These are phyloP conservation scores for Heliconius charithonia DNA, from an alignment of 2,888 invertebrate genomes.

Conservation along the genomic window DNA sequence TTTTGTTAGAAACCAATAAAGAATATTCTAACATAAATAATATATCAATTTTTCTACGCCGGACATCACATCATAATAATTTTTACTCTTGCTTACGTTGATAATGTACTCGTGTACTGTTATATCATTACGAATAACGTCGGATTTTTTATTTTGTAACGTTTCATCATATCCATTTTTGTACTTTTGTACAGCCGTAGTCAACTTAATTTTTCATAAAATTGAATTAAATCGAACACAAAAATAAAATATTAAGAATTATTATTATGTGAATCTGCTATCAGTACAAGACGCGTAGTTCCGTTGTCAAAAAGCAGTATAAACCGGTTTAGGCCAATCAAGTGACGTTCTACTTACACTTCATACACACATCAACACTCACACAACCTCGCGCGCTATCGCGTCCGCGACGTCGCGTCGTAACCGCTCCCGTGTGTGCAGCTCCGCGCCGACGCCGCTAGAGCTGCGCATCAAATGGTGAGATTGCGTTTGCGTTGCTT, in stretches of 20 bases:
- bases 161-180: neutral
- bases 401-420: conserved; percentile 52
- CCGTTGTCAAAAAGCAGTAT: neutral
- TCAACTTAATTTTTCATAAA: neutral
- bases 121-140: neutral
- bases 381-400: neutral
- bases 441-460: conserved; percentile 78
- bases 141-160: too few relatives aligned
- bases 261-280: too few relatives aligned
- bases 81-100: too few relatives aligned
- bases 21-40: neutral
- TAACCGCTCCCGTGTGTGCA: conserved; percentile 58
- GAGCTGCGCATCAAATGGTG: conserved; percentile 78
- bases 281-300: too few relatives aligned
- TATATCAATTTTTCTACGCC: neutral
- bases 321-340: too few relatives aligned
- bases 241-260: neutral
- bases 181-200: neutral
- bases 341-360: neutral
- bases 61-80: neutral
- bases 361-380: neutral
- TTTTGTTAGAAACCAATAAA: neutral
- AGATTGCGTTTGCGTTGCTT: conserved; percentile 57
- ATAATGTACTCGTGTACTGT: too few relatives aligned
- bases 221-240: neutral